Evolutionary conservation across 2,797 vertebrate genomes (phyloP).

Genomic region (Muscicapa striata): DNA sequence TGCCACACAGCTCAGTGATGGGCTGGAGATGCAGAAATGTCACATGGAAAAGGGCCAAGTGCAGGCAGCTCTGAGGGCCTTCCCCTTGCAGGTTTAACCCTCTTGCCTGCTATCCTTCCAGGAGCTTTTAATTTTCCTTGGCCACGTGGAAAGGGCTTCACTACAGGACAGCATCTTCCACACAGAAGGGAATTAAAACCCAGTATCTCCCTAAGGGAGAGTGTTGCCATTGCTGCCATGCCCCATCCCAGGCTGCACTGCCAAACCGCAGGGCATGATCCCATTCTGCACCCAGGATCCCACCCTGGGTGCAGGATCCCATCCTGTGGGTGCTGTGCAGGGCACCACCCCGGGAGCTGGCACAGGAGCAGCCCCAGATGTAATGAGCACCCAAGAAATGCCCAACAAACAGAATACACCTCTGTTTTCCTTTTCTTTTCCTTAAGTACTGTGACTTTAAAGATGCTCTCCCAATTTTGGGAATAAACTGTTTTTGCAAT

Average conservation of each 20-base stretch:
- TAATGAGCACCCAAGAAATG: neutral
- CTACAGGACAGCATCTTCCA: fast-evolving
- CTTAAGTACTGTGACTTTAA: neutral
- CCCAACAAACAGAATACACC: neutral
- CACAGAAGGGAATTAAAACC: neutral
- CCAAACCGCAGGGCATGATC: fast-evolving
- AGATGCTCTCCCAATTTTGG: neutral
- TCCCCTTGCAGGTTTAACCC: neutral
- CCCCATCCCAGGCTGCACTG: fast-evolving
- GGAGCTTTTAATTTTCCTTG: neutral
- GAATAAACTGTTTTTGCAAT: neutral
- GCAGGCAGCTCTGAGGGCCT: neutral
- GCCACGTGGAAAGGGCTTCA: neutral
- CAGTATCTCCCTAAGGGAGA: neutral
- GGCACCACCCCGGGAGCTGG: fast-evolving
- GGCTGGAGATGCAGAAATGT: neutral
- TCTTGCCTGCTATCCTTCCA: neutral
- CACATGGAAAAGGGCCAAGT: neutral
- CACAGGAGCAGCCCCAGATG: neutral
- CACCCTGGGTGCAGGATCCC: neutral
- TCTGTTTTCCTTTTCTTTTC: neutral
- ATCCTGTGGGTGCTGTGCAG: neutral
- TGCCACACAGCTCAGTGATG: neutral
- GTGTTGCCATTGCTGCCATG: neutral
- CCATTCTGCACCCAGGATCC: neutral